Base-by-base conservation (phyloP, 1,140 invertebrate genomes). In the Panulirus ornatus region DNA sequence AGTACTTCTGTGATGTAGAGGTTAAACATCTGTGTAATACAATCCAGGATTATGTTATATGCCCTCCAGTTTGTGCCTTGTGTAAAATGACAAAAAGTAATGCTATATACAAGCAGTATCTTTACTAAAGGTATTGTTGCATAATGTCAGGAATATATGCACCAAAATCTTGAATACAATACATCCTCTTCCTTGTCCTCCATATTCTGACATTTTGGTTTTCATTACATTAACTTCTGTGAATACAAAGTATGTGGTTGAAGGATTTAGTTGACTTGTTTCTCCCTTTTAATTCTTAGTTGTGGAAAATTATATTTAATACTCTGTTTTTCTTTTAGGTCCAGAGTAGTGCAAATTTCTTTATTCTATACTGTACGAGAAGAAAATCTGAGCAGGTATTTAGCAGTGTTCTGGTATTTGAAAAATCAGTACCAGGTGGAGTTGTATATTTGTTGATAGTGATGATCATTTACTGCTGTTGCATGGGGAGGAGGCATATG, bases 11-110 rank as follows among this genome's bases (percentile, higher is more conserved):
- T 47, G 44, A 47, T 47, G 44, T 58, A 58, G 9, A 58, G 9
- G n/a, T 58, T 19, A 58, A 22, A 58, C 19, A 58, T 19, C n/a
- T 19, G 9, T 58, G 19, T 22, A 58, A 22, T 58, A 58, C 27
- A 30, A 3, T 66, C 22, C n/a, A 30, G 58, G 0, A 27, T 27
- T 27, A 66, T 27, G 30, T 30, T 66, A 66, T 22, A 27, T 66
- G 58, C 58, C 58, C 58, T 66, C 58, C 58, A 66, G 58, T 66
- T 66, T 66, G 58, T 66, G 58, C 58, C 58, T 66, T 66, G 58
- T 66, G 58, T 66, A 27, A 66, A 66, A 27, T 66, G 58, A 30
- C 30, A 66, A 47, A 47, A 47, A 47, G n/a, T n/a, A n/a, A 47
- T 47, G 44, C 44, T 6, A 47, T 6, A 30, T 27, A 63, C 1